These are phyloP conservation scores for Steatornis caripensis DNA, from an alignment of 2,113 vertebrate genomes.

Conservation along the genomic window DNA sequence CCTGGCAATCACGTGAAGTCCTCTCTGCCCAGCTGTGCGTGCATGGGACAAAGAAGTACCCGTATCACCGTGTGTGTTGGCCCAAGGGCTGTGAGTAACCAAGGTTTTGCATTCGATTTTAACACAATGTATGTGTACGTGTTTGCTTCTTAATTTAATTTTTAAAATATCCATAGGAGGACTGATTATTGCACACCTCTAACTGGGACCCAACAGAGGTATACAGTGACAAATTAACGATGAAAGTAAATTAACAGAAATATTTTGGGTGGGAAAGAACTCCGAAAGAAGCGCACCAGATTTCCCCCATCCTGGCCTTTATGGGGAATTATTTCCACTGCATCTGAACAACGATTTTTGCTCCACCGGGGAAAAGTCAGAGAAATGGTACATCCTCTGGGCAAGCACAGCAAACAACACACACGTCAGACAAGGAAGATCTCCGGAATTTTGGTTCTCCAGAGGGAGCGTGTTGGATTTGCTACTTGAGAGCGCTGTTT, in stretches of 20 bases:
- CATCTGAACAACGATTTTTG: not conserved
- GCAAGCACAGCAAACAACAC: not conserved
- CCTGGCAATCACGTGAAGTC: not conserved
- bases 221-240: not conserved
- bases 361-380: not conserved
- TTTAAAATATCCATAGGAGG: not conserved
- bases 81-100: not conserved
- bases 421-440: too few relatives aligned
- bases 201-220: not conserved
- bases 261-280: not conserved
- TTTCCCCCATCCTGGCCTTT: not conserved
- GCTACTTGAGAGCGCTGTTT: not conserved
- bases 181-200: not conserved
- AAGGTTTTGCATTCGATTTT: not conserved
- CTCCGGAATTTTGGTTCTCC: not conserved
- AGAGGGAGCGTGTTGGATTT: not conserved
- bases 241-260: not conserved
- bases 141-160: not conserved
- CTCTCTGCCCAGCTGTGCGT: rapidly evolving
- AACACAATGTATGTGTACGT: not conserved
- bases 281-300: not conserved
- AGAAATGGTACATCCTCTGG: not conserved
- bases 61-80: rapidly evolving
- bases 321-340: not conserved
- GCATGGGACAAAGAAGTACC: not conserved